Conservation (phyloP, 2,888 invertebrate species). For the Parnassius glacialis region DNA sequence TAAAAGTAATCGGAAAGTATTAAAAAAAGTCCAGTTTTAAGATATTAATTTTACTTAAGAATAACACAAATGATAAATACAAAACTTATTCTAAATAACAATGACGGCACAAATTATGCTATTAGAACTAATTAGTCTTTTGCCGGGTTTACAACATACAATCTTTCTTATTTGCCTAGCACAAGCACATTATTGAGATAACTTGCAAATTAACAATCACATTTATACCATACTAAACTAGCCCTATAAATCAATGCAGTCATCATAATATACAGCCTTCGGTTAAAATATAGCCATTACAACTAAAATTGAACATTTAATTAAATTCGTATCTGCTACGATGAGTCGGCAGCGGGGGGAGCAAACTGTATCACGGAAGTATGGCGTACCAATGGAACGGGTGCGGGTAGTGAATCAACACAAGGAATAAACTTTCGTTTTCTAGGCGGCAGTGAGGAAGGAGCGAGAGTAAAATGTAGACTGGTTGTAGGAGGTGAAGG, state of each 20-base stretch:
- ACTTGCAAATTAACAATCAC: constrained; percentile 31
- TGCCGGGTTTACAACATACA: constrained; percentile 40
- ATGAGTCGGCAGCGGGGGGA: constrained; percentile 81
- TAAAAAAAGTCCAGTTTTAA: no score
- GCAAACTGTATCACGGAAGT: constrained; percentile 93
- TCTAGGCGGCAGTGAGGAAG: constrained; percentile 85
- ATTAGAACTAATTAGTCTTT: constrained; percentile 57
- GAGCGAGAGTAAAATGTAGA: constrained; percentile 56
- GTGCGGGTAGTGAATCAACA: constrained; percentile 69
- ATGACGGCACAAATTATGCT: constrained; percentile 52
- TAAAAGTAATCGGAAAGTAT: no score
- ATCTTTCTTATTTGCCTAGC: constrained; percentile 33
- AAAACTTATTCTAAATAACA: constrained; percentile 47
- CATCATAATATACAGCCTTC: constrained; percentile 44
- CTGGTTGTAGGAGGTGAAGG: constrained; percentile 68
- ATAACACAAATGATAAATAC: constrained; percentile 46
- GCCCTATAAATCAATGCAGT: constrained; percentile 37
- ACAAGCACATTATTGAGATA: constrained; percentile 25
- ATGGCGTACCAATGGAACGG: constrained; percentile 71
- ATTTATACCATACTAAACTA: constrained; percentile 33
- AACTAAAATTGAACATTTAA: constrained; percentile 32
- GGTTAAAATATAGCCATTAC: constrained; percentile 45
- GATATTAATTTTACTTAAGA: constrained; percentile 30
- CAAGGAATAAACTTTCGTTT: constrained; percentile 89
- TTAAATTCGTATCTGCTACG: constrained; percentile 37